Conservation (phyloP, 2,113 vertebrate genomes). For the Pygoscelis antarcticus region DNA sequence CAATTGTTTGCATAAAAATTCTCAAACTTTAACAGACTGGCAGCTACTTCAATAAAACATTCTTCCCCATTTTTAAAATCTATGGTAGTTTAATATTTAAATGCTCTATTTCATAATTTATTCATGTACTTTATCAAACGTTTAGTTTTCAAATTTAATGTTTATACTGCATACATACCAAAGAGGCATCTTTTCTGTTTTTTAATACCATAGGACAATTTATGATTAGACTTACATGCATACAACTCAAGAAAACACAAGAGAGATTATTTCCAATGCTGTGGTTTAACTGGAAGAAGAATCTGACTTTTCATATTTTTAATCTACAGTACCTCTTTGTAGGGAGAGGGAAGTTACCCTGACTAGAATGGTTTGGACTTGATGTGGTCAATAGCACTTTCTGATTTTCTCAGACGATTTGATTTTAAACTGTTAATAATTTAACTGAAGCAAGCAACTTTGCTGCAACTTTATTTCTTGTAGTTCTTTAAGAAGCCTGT, state of each 20-base stretch:
- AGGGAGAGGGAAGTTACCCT: neutral
- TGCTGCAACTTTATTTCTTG: neutral
- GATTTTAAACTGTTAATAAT: neutral
- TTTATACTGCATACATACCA: neutral
- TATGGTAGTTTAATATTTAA: neutral
- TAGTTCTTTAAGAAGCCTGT: neutral
- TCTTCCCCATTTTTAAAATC: neutral
- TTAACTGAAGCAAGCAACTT: neutral
- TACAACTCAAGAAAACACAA: neutral
- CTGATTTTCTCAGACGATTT: neutral
- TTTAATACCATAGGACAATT: neutral
- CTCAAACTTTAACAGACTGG: neutral
- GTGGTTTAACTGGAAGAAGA: neutral
- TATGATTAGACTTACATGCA: neutral
- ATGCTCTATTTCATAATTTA: neutral
- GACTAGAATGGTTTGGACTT: neutral
- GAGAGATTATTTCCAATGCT: neutral
- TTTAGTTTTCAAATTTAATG: neutral
- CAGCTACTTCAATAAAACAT: neutral
- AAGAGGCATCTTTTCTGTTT: neutral
- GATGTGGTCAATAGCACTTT: neutral
- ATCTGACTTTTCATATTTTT: neutral
- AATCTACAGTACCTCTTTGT: neutral
- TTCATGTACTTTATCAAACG: neutral
- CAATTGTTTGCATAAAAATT: neutral